Evolutionary conservation across 2,888 invertebrate genomes (phyloP).

Genomic region (Phrixothrix hirtus): DNA sequence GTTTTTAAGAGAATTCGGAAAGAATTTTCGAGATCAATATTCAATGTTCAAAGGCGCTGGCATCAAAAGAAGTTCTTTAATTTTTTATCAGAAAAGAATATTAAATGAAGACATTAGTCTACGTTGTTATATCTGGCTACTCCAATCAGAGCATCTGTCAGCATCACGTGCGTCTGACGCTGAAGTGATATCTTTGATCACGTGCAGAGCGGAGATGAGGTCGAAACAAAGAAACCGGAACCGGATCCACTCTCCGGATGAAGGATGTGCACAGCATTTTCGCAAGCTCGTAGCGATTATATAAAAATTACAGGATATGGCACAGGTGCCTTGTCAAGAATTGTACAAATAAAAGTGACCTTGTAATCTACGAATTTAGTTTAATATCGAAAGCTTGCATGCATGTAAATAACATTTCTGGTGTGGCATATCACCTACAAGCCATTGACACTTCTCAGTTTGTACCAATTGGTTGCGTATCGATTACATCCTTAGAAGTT

Average conservation of each 20-base stretch:
- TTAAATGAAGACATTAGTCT: slow-evolving; percentile 4
- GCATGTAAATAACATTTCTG: too few relatives aligned
- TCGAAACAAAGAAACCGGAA: slow-evolving; percentile 37
- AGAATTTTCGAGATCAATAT: too few relatives aligned
- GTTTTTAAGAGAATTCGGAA: too few relatives aligned
- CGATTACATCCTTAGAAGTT: slow-evolving; percentile 15
- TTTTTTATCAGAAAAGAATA: neutral
- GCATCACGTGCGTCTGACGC: slow-evolving; percentile 38
- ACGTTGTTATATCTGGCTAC: slow-evolving; percentile 20
- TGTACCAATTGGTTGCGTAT: slow-evolving; percentile 6
- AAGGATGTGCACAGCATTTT: slow-evolving; percentile 30
- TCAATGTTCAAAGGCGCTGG: too few relatives aligned
- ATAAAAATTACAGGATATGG: slow-evolving; percentile 26
- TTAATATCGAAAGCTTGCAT: too few relatives aligned
- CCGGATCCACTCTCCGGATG: slow-evolving; percentile 36
- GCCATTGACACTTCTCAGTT: too few relatives aligned
- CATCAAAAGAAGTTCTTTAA: too few relatives aligned
- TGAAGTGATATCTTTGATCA: slow-evolving; percentile 41
- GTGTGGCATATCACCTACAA: too few relatives aligned
- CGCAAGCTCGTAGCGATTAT: slow-evolving; percentile 30
- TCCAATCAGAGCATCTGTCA: slow-evolving; percentile 35
- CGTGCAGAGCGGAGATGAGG: slow-evolving; percentile 40
- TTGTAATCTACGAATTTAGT: too few relatives aligned
- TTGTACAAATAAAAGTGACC: too few relatives aligned
- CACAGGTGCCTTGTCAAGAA: slow-evolving; percentile 24